Percentiles rank a stretch among this genome's conserved stretches.
Conservation (phyloP, 1,140 invertebrate genomes). For the Potamilus streckersoni region DNA sequence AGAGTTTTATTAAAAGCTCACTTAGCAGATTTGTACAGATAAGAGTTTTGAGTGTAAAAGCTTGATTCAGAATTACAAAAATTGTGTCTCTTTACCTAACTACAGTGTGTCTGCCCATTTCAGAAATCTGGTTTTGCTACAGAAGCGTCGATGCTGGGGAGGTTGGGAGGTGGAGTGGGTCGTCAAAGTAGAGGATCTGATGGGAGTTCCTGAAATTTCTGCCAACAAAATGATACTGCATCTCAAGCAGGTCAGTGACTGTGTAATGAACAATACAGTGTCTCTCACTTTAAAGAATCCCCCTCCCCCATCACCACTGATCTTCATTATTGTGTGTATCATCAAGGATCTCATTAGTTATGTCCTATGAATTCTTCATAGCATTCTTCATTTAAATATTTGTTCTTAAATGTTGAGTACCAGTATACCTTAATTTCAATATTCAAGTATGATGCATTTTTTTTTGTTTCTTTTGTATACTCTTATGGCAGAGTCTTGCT, state of each 20-base stretch:
- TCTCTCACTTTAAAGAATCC: neutral
- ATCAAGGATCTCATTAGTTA: neutral
- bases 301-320: neutral
- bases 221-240: constrained; percentile 23
- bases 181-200: constrained; percentile 77
- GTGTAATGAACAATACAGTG: neutral
- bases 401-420: neutral
- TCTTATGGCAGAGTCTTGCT: too few species aligned
- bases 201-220: constrained; percentile 74
- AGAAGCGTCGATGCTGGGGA: constrained; percentile 78
- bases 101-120: constrained; percentile 39
- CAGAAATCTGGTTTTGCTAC: constrained; percentile 81
- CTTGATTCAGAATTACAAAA: neutral
- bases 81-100: neutral
- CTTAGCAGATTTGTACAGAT: neutral
- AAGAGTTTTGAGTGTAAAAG: neutral
- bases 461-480: too few species aligned
- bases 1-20: neutral
- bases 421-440: neutral
- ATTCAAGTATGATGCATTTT: too few species aligned
- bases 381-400: neutral
- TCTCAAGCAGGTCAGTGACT: constrained; percentile 19
- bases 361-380: neutral
- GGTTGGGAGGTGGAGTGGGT: constrained; percentile 84
- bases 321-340: neutral